Evolutionary conservation across 2,113 vertebrate species (phyloP), one percentile per base, ranked within the genome.

Genomic region (Prunella fulvescens): DNA sequence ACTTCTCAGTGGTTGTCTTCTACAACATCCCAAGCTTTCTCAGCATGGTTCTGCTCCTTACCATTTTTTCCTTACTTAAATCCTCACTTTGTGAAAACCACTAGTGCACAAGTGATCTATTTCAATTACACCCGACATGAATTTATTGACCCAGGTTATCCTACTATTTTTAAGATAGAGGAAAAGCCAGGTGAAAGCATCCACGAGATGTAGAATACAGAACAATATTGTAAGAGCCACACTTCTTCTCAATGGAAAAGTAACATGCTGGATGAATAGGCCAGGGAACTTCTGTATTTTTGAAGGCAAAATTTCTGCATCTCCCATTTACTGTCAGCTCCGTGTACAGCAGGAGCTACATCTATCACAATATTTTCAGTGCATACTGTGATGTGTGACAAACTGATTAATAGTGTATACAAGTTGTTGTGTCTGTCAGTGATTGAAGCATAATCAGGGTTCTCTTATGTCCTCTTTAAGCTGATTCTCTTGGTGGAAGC

Each of bases 311-410:
- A 12, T 90, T 57, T 45, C 58, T 39, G 14, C 24, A 77, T 83
- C 23, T 90, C 51, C 39, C 62, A 73, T 80, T 54, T 91, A 54
- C 87, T 96, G 93, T 88, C 91, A 96, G 81, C 67, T 94, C 57
- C 29, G 4, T 62, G 70, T 85, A 88, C 54, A 77, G 45, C 28
- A 58, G 81, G 61, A 91, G 26, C 61, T 91, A 47, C 42, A 90
- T 62, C 84, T 88, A 95, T 93, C 85, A 94, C 44, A 92, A 93
- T 94, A 96, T 95, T 95, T 92, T 85, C 90, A 94, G 62, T 88
- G 69, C 19, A 57, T 19, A 37, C 57, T 70, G 24, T 80, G 79
- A 88, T 72, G 71, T 87, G n/a, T 77, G 62, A 95, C 84, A 96
- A 96, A 95, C 74, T 94, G 45, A 84, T 91, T 95, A 94, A 94